phyloP scores from a whole-genome alignment of 2,888 invertebrate species.

The Polylopha cassiicola region DNA sequence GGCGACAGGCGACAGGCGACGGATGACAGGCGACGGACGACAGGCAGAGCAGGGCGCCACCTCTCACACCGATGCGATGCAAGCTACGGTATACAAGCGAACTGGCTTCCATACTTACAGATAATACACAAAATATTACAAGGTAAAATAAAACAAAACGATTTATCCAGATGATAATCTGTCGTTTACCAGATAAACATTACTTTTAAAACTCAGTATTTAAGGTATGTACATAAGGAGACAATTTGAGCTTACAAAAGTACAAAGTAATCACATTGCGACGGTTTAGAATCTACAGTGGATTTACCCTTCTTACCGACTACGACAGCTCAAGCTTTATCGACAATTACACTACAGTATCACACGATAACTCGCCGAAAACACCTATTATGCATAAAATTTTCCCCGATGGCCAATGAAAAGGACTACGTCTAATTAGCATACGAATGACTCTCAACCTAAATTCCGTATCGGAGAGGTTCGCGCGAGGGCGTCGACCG shows the following conservation, averaged over 20 bases:
- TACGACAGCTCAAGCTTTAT: slow-evolving; percentile 71
- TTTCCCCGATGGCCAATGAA: slow-evolving; percentile 64
- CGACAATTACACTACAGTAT: slow-evolving; percentile 68
- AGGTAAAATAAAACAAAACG: slow-evolving; percentile 53
- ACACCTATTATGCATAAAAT: slow-evolving; percentile 67
- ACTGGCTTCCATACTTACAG: background rate
- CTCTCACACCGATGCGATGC: slow-evolving; percentile 1
- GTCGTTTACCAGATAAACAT: slow-evolving; percentile 61
- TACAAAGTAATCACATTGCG: slow-evolving; percentile 74
- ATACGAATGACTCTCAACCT: slow-evolving; percentile 41
- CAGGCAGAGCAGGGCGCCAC: slow-evolving; percentile 25
- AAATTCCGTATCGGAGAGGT: slow-evolving; percentile 25
- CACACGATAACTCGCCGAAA: slow-evolving; percentile 69
- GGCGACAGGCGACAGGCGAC: slow-evolving; percentile 32
- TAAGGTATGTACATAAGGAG: slow-evolving; percentile 71
- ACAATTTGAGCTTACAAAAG: slow-evolving; percentile 75
- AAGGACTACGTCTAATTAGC: slow-evolving; percentile 60
- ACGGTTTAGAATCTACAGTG: slow-evolving; percentile 69
- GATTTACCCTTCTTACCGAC: slow-evolving; percentile 72
- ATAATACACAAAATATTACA: slow-evolving; percentile 28
- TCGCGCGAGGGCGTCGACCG: slow-evolving; percentile 4
- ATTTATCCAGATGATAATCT: slow-evolving; percentile 61
- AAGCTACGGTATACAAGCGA: slow-evolving; percentile 1
- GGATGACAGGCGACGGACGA: slow-evolving; percentile 26
- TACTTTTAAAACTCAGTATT: slow-evolving; percentile 51